Evolutionary conservation across 2,888 invertebrate species (phyloP).

Genomic region (Drosophila silvestris): DNA sequence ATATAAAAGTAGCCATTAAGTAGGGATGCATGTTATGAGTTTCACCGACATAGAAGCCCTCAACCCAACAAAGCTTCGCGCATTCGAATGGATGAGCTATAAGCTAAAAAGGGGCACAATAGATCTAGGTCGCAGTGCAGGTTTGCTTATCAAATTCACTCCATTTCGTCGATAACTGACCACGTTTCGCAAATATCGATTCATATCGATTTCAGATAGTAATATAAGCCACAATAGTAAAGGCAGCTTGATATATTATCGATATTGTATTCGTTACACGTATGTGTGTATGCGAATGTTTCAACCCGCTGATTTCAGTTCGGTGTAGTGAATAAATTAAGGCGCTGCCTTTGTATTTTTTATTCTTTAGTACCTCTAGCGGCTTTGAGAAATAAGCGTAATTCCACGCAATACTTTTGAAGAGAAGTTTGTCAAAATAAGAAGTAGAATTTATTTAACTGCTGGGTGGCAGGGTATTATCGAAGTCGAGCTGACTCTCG

Average conservation of each 20-base stretch:
- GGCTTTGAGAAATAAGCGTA: neutral
- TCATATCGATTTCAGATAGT: neutral
- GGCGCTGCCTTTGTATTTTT: neutral
- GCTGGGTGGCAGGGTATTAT: neutral
- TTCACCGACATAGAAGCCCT: too few relatives aligned
- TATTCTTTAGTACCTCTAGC: fast-evolving
- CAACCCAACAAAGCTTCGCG: too few relatives aligned
- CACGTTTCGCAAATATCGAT: neutral
- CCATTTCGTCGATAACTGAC: neutral
- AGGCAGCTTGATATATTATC: neutral
- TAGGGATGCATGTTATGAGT: too few relatives aligned
- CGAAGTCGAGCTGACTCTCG: neutral
- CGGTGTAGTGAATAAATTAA: too few relatives aligned
- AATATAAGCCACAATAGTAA: neutral
- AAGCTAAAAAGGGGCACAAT: too few relatives aligned
- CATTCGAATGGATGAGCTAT: too few relatives aligned
- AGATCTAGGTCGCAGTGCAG: too few relatives aligned
- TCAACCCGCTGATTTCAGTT: neutral
- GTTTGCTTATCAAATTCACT: neutral
- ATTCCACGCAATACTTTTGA: neutral
- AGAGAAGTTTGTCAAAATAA: neutral
- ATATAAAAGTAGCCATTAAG: neutral
- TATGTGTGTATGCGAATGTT: neutral
- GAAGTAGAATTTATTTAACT: neutral
- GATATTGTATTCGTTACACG: neutral